Evolutionary conservation across 2,797 vertebrate genomes (phyloP), one percentile per base, ranked within the genome.

Genomic region (Myoxocephalus aenaeus): DNA sequence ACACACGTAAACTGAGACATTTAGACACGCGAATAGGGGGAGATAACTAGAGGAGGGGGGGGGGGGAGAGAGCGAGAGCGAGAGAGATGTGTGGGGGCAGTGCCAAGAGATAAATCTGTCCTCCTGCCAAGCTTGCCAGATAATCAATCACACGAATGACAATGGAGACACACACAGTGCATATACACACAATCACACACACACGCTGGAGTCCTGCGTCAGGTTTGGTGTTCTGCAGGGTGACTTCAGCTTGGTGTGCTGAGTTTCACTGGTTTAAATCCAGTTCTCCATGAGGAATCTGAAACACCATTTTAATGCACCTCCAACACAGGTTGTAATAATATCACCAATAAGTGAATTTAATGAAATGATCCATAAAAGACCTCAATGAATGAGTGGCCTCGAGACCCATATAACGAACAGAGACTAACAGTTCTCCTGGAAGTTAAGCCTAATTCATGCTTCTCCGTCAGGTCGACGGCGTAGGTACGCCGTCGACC

Each of bases 71-170:
- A 69, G 71, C 68, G 38, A 13, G 13, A 29, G 38, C 46, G 44
- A 59, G n/a, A 57, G 56, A 57, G 27, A 38, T 2, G 10, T 64
- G 61, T 82, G 58, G 65, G 69, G 75, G 77, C 66, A 17, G 85
- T 86, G 88, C 83, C 89, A 94, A 87, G 88, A 91, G 92, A 95
- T 94, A 95, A 93, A 93, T 92, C 92, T 92, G 93, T 93, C 89
- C 89, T 90, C 91, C 87, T 93, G 92, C 93, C 93, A 93, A 92
- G 91, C 87, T 84, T 90, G 87, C 77, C 83, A 90, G 91, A 95
- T 95, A 95, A 95, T 95, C 94, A 95, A 95, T 95, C 91, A 94
- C 92, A 94, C 73, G 68, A 93, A 94, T 94, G 93, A 95, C 93
- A 95, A 91, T 81, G 76, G 87, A 85, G 75, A 87, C 57, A 83